phyloP scores from a whole-genome alignment of 2,797 vertebrate genomes.

The Harpagifer antarcticus region DNA sequence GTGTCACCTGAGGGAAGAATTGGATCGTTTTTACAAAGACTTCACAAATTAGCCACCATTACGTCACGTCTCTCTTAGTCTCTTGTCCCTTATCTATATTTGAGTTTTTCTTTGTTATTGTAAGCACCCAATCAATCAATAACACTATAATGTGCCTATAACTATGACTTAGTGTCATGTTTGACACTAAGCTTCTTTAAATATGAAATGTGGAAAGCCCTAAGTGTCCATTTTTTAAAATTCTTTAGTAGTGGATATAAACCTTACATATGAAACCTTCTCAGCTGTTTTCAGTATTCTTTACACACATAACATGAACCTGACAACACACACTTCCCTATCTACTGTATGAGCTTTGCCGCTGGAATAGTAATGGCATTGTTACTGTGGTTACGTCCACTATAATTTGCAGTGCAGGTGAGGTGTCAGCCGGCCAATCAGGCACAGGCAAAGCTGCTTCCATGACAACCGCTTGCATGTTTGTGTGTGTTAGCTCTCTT shows the following conservation, averaged over 20 bases:
- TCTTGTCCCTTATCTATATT: conserved; percentile 35
- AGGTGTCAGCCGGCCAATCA: conserved; percentile 59
- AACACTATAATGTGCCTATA: conserved; percentile 16
- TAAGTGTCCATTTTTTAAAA: conserved; percentile 12
- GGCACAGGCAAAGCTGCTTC: conserved; percentile 65
- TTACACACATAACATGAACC: not conserved
- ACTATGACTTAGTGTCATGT: not conserved
- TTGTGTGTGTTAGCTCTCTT: conserved; percentile 33
- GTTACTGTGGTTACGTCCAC: conserved; percentile 75
- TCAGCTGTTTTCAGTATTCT: not conserved
- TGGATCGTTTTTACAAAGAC: conserved; percentile 40
- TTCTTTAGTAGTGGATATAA: conserved; percentile 6
- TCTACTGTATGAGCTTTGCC: conserved; percentile 31
- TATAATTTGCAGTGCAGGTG: conserved; percentile 68
- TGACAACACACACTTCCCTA: not conserved
- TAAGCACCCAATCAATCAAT: conserved; percentile 22
- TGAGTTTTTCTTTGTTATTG: conserved; percentile 37
- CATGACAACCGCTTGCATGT: conserved; percentile 80
- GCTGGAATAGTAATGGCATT: conserved; percentile 68
- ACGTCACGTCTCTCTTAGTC: conserved; percentile 10
- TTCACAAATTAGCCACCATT: conserved; percentile 44
- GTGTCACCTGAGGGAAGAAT: conserved; percentile 50
- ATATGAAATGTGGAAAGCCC: not conserved
- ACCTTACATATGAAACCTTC: not conserved
- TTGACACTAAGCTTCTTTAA: conserved; percentile 12